Conservation (phyloP, 2,888 invertebrate genomes). For the Trissoscelio sp. region DNA sequence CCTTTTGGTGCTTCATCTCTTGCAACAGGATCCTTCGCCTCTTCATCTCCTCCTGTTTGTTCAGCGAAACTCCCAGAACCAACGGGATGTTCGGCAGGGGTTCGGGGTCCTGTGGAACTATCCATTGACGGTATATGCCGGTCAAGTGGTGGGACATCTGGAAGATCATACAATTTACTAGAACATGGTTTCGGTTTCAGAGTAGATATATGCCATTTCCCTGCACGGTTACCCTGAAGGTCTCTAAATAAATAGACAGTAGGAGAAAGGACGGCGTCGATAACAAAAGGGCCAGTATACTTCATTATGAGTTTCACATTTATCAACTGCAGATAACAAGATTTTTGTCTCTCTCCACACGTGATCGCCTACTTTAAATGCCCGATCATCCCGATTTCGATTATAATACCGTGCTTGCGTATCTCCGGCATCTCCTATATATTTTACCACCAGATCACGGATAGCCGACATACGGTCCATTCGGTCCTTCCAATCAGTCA, state of each 20-base stretch:
- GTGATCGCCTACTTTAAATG: too few relatives aligned
- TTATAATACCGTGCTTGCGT: constrained; percentile 40
- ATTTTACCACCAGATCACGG: constrained; percentile 12
- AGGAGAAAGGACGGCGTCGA: constrained; percentile 11
- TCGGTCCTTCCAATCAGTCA: neutral
- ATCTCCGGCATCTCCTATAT: constrained; percentile 14
- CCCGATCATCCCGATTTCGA: constrained; percentile 5
- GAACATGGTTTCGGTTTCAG: neutral
- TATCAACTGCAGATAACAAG: too few relatives aligned
- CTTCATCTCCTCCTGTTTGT: too few relatives aligned
- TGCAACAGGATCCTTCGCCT: too few relatives aligned
- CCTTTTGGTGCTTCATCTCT: too few relatives aligned
- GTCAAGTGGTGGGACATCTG: neutral
- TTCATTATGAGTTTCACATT: too few relatives aligned
- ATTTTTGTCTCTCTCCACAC: too few relatives aligned
- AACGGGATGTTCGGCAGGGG: too few relatives aligned
- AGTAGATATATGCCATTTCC: constrained; percentile 6
- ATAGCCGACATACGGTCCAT: constrained; percentile 4
- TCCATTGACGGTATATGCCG: too few relatives aligned
- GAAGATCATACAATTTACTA: neutral
- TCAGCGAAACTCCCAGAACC: too few relatives aligned
- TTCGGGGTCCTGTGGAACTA: too few relatives aligned
- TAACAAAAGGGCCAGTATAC: too few relatives aligned
- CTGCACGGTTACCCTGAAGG: neutral
- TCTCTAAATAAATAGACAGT: constrained; percentile 6